These are phyloP conservation scores for Carassius carassius DNA, from an alignment of 2,113 vertebrate genomes.

Conservation along the genomic window DNA sequence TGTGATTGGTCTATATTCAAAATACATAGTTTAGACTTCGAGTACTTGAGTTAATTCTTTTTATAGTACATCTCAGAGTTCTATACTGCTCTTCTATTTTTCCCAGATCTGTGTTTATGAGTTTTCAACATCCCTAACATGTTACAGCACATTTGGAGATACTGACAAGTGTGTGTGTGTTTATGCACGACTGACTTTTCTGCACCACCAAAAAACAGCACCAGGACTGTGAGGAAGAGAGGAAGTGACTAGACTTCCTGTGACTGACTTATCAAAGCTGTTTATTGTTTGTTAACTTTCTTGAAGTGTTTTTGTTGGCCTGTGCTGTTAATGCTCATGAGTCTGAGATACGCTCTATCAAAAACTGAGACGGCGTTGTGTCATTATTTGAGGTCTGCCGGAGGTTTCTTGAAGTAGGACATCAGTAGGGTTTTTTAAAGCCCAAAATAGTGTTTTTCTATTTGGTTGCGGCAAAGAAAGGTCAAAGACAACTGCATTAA, in stretches of 20 bases:
- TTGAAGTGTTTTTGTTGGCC: constrained; percentile 9
- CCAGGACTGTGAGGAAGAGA: background rate
- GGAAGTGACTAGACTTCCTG: background rate
- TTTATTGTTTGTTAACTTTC: constrained; percentile 47
- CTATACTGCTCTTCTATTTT: too few species aligned
- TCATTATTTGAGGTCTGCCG: constrained; percentile 73
- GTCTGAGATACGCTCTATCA: constrained; percentile 69
- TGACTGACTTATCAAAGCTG: constrained; percentile 30
- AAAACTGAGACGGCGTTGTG: constrained; percentile 74
- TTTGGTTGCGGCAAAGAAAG: constrained; percentile 67
- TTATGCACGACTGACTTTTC: background rate
- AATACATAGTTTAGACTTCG: too few species aligned
- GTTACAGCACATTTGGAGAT: background rate
- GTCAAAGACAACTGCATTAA: constrained; percentile 45
- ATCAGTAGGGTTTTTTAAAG: constrained; percentile 49
- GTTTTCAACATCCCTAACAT: background rate
- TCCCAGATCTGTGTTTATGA: background rate
- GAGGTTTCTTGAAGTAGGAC: constrained; percentile 74
- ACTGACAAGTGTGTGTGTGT: background rate
- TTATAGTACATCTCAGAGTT: too few species aligned
- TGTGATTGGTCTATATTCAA: too few species aligned
- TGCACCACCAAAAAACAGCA: background rate
- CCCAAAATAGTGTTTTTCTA: constrained; percentile 72
- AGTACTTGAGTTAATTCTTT: too few species aligned
- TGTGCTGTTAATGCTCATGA: constrained; percentile 66